Base-by-base conservation (phyloP, 2,113 vertebrate genomes). In the Spea multiplicata region DNA sequence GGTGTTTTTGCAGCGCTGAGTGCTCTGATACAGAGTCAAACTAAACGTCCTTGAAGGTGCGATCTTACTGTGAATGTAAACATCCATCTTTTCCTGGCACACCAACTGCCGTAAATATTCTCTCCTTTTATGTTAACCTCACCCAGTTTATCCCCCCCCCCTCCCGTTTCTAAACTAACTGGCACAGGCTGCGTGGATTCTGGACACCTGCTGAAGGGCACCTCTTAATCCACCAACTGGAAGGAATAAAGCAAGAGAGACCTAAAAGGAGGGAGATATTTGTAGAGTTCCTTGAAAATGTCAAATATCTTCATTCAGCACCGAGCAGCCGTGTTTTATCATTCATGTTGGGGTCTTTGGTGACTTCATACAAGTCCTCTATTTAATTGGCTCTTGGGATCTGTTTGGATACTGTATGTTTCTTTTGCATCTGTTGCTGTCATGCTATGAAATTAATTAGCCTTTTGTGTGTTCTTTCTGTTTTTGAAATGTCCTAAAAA, bases 261-360 rank as follows among this genome's bases (percentile, higher is more conserved):
- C n/a, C 9, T 10, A 8, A 8, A 57, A 30, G 30, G 75, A 66
- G 47, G 52, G 14, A 57, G 30, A 68, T 76, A 50, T 50, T 59
- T 45, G 45, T 53, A 50, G 53, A 65, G 16, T 76, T 76, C 10
- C 65, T 68, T 30, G 66, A 46, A 61, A 57, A 6, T 4, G n/a
- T 13, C 48, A 14, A 57, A 68, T 47, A 65, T 44, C n/a, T 65
- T 7, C 49, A 6, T 50, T 30, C 45, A 10, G 30, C 13, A 44
- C 17, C 13, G 13, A 8, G 16, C 76, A 78, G 76, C 76, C 72
- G 76, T 71, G 76, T 57, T 78, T 59, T 50, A 7, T 78, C 76
- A 78, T 59, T 71, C 52, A 52, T 57, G 46, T 57, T 71, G 44
- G 76, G 76, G 68, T 65, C n/a, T 17, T 30, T 30, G 30, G 30